These are phyloP conservation scores for Marronus borbonicus DNA, from an alignment of 2,888 invertebrate genomes.

Conservation along the genomic window DNA sequence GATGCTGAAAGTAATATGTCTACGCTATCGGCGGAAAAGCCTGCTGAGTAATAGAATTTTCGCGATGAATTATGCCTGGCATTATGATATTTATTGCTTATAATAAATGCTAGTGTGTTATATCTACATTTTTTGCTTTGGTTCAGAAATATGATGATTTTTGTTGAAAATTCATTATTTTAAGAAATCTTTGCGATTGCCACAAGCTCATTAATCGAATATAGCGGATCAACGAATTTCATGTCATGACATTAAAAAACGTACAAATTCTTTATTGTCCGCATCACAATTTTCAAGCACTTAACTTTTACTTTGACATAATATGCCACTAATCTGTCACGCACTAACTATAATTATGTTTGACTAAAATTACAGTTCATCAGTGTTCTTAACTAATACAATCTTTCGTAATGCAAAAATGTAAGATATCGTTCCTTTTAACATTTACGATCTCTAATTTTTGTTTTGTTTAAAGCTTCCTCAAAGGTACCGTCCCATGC, in stretches of 20 bases:
- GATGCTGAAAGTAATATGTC: neutral
- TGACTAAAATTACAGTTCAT: conserved; percentile 27
- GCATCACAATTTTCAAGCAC: no score
- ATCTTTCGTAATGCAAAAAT: conserved; percentile 18
- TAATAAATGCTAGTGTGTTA: no score
- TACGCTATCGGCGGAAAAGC: conserved; percentile 14
- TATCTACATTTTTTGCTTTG: no score
- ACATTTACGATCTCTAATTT: neutral
- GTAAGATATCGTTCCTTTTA: neutral
- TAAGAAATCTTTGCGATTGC: no score
- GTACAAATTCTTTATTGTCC: no score
- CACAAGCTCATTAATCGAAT: no score
- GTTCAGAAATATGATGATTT: no score
- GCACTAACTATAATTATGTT: conserved; percentile 4
- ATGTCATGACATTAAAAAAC: no score
- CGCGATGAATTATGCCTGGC: no score
- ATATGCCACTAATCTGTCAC: conserved; percentile 10
- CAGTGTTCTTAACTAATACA: conserved; percentile 1
- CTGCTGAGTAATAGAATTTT: neutral
- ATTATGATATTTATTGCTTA: no score
- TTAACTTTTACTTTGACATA: conserved; percentile 11
- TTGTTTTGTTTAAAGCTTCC: conserved; percentile 28
- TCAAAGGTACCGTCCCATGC: conserved; percentile 9
- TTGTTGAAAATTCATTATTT: no score
- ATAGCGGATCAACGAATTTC: no score